phyloP scores from a whole-genome alignment of 2,113 vertebrate species.

The Rhynchopsitta pachyrhyncha region DNA sequence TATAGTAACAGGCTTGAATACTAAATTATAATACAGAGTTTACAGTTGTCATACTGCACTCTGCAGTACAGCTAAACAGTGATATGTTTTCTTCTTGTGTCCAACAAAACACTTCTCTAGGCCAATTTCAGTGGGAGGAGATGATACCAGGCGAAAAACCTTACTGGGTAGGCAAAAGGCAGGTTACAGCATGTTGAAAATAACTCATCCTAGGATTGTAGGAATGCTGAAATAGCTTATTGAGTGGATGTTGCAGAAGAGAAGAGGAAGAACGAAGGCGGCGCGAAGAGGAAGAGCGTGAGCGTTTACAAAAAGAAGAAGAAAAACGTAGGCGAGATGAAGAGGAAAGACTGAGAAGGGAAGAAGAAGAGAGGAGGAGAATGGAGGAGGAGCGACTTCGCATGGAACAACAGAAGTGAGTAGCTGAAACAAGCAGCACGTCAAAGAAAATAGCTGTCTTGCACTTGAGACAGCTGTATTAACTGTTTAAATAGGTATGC shows the following conservation, averaged over 20 bases:
- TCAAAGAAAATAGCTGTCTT: neutral
- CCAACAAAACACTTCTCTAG: neutral
- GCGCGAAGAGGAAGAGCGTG: conserved; percentile 89
- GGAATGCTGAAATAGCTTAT: conserved; percentile 13
- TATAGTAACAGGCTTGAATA: neutral
- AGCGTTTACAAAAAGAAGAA: conserved; percentile 88
- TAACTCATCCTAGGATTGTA: neutral
- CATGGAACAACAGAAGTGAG: conserved; percentile 96
- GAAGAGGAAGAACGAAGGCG: conserved; percentile 91
- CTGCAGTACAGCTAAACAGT: neutral
- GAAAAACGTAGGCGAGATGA: conserved; percentile 86
- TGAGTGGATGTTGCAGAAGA: conserved; percentile 76
- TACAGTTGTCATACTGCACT: neutral
- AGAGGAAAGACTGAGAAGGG: conserved; percentile 85
- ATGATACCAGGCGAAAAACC: neutral
- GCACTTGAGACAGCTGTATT: neutral
- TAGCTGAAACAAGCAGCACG: neutral
- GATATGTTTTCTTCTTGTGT: neutral
- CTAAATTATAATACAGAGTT: neutral
- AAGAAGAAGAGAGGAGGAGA: conserved; percentile 89
- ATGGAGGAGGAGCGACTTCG: conserved; percentile 91
- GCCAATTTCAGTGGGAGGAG: neutral
- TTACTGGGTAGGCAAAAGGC: neutral
- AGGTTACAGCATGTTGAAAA: neutral
- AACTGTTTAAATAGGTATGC: neutral